These are phyloP conservation scores for Drosophila guanche DNA, from an alignment of 1,140 invertebrate species.

Conservation along the genomic window DNA sequence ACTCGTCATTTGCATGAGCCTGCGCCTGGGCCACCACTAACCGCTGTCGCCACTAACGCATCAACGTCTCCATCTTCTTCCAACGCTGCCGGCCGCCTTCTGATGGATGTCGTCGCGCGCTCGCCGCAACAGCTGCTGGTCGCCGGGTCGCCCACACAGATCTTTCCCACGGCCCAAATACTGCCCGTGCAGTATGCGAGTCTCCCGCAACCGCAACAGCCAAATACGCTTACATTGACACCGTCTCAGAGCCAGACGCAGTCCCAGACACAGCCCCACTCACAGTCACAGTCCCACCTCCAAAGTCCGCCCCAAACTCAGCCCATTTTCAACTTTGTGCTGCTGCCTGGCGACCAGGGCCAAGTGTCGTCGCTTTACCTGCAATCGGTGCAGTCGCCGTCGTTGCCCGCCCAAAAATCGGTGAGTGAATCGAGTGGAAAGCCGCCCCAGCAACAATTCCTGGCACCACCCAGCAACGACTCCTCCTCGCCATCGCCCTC, in stretches of 20 bases:
- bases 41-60: constrained; percentile 72
- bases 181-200: constrained; percentile 81
- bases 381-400: constrained; percentile 30
- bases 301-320: constrained; percentile 14
- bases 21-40: constrained; percentile 56
- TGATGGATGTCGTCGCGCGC: constrained; percentile 53
- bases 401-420: constrained; percentile 57
- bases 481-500: constrained; percentile 57
- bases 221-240: constrained; percentile 66
- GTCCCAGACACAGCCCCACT: constrained; percentile 3
- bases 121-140: constrained; percentile 57
- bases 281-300: constrained; percentile 2
- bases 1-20: constrained; percentile 70
- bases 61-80: constrained; percentile 67
- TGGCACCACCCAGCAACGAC: constrained; percentile 11
- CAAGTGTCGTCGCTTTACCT: constrained; percentile 44
- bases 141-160: constrained; percentile 71
- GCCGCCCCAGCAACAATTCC: constrained; percentile 31
- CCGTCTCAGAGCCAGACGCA: constrained; percentile 7
- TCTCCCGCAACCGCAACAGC: constrained; percentile 81
- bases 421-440: constrained; percentile 76
- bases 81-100: constrained; percentile 10
- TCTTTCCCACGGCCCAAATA: constrained; percentile 82
- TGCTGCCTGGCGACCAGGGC: constrained; percentile 65
- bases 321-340: constrained; percentile 68